Base-by-base conservation (phyloP, 1,140 invertebrate genomes). In the Drosophila tsacasi region DNA sequence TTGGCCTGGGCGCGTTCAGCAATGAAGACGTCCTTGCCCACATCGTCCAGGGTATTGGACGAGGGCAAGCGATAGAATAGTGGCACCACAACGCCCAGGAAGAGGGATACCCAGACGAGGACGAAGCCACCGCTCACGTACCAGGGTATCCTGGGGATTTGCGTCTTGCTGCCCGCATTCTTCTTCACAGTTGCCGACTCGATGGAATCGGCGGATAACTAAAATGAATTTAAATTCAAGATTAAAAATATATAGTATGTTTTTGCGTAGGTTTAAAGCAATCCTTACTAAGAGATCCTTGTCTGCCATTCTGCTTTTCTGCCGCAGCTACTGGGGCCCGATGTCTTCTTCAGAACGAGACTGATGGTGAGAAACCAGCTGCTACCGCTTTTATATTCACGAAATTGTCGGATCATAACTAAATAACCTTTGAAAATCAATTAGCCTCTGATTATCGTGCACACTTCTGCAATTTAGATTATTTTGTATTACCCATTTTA, bases 1-100 rank as follows among this genome's bases (percentile, higher is more conserved):
- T 96, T 69, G 9, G 67, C 44, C 23, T 85, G 60, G 0, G 91
- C 89, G 1, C 86, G 77, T 62, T 91, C 79, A 0, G 85, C 77
- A 25, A 92, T 81, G n/a, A 92, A 92, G 15, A 60, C 49, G 4
- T 59, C 72, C 9, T 61, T 62, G 1, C 65, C 30, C 1, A 35
- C 49, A 9, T 76, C 68, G 1, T 91, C 79, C 8, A 91, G 52
- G 7, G 71, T 80, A 2, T 76, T 25, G 6, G 74, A 79, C 17
- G 44, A 49, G 12, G 91, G 91, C n/a, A 92, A 47, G 9, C 79
- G 55, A 27, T 83, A 72, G 35, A 82, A 91, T 0, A 81, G 59
- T 15, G 91, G 91, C 25, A 91, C 47, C 7, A 91, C 81, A 0
- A 92, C 23, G 0, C 78, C 86, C 7, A 87, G 80, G 19, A 92